A percentile compares a stretch with the other conserved stretches of the same genome.
Conservation (phyloP, 2,888 invertebrate genomes). For the Thyatira batis region DNA sequence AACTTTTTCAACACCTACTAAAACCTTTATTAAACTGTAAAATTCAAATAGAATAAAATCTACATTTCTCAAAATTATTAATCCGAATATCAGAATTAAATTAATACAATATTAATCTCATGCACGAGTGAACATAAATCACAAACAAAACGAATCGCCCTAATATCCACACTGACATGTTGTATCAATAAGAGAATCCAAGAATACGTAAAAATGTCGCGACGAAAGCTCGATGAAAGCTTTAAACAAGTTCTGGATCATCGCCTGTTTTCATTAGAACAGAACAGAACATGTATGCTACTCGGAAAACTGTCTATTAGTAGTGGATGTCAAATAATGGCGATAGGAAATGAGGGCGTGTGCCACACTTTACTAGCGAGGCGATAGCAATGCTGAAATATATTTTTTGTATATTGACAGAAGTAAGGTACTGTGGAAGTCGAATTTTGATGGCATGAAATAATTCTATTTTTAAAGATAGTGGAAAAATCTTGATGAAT, state of each 20-base stretch:
- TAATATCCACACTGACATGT: slow-evolving; percentile 13
- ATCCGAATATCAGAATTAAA: slow-evolving; percentile 14
- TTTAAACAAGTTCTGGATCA: neutral
- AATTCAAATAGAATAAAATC: neutral
- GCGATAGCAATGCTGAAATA: slow-evolving; percentile 1
- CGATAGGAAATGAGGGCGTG: slow-evolving; percentile 3
- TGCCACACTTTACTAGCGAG: slow-evolving; percentile 2
- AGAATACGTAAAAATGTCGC: neutral
- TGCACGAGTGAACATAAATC: slow-evolving; percentile 11
- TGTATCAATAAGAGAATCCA: slow-evolving; percentile 3
- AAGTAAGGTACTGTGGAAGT: no score
- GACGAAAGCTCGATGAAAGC: neutral
- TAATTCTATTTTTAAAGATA: no score
- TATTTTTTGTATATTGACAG: no score
- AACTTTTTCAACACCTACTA: no score
- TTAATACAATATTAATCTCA: slow-evolving; percentile 9
- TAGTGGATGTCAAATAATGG: slow-evolving; percentile 7
- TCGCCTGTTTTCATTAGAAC: neutral
- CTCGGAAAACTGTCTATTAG: slow-evolving; percentile 8
- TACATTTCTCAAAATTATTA: slow-evolving; percentile 5
- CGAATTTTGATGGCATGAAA: no score
- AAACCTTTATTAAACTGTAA: no score
- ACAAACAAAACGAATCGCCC: slow-evolving; percentile 11
- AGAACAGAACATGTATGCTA: neutral
- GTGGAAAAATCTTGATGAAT: no score